Base-by-base conservation (phyloP, 2,888 invertebrate genomes). In the Megaustenia siamemsis region DNA sequence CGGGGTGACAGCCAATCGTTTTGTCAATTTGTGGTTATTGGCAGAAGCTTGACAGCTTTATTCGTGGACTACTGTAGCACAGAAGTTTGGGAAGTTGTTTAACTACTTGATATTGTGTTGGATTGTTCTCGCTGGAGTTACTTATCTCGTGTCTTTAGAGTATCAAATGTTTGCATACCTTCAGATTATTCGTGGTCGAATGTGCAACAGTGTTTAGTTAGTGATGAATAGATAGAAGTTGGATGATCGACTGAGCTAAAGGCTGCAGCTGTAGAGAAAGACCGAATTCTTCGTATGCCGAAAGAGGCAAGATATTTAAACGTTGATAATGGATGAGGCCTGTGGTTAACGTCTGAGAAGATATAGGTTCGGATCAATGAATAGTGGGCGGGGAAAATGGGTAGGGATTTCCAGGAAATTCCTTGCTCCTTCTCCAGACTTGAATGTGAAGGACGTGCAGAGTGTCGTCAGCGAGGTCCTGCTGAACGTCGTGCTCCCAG, bases 361-460 rank as follows among this genome's bases (percentile, higher is more conserved):
- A 40, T 53, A n/a, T 69, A 69, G 38, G 12, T 69, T 69, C 43
- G 35, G 53, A 66, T 81, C 69, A 69, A 81, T 81, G 80, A 68
- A 21, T 35, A 69, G 66, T 32, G 69, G 38, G 35, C 53, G 69
- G 21, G 80, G 80, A 81, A 69, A 28, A 21, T 10, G 53, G 80
- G 80, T 53, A 45, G 8, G 15, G 32, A 45, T 68, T 38, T 69
- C 49, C n/a, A 71, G 69, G 60, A 38, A 77, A 15, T 38, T n/a
- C 40, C 56, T 38, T 35, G 38, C 1, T 38, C 56, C 56, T 56
- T 21, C 40, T 24, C 77, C 35, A 40, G 40, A 60, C 24, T 3
- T 60, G 10, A 45, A 21, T 24, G 12, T 60, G 10, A 8, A 60
- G 12, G 5, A 2, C 1, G 38, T 40, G 3, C 40, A n/a, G 40